Evolutionary conservation across 2,113 vertebrate species (phyloP), one percentile per base, ranked within the genome.

Genomic region (Mobula birostris): DNA sequence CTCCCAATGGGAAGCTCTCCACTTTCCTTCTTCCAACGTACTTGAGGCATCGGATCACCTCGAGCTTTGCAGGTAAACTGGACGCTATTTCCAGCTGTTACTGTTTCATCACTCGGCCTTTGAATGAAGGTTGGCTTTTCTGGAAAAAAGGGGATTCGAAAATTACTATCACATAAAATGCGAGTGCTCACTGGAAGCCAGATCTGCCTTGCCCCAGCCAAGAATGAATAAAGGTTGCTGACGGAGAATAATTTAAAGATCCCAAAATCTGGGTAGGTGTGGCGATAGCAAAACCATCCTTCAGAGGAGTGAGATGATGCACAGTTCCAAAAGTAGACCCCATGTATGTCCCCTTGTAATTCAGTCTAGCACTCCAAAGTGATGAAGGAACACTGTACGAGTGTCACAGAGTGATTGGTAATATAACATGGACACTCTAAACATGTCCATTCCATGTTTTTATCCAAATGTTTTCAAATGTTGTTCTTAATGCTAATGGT

Each of bases 1-100:
- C 98, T 97, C 94, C 97, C 98, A 70, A 96, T 96, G 90, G 98
- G 98, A 94, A 98, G 97, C 0, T 96, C 94, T 24, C 98, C 98
- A 0, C 91, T 95, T 85, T 97, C 97, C 95, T 97, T 96, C 95
- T 97, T 97, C 98, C 98, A 98, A 70, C 96, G 96, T 80, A 98
- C 96, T 8, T 94, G 91, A 0, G 97, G 98, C 0, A 94, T 95
- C 0, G 98, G 98, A 95, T 98, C 97, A 9, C 98, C 98, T 24
- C 95, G 96, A 2, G 96, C 95, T 0, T 96, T 95, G 61, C 98
- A 98, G 21, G 95, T 78, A 96, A 98, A 97, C 94, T 97, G 96
- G 27, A 97, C 97, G 0, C 96, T 96, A 95, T 97, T 96, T 12
- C 98, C 98, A 0, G 94, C 48, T 72, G 14, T 95, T 0, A 95